Percentiles rank a stretch among this genome's conserved stretches.
Evolutionary conservation across 2,113 vertebrate genomes (phyloP).

Genomic region (Aspiorhynchus laticeps): DNA sequence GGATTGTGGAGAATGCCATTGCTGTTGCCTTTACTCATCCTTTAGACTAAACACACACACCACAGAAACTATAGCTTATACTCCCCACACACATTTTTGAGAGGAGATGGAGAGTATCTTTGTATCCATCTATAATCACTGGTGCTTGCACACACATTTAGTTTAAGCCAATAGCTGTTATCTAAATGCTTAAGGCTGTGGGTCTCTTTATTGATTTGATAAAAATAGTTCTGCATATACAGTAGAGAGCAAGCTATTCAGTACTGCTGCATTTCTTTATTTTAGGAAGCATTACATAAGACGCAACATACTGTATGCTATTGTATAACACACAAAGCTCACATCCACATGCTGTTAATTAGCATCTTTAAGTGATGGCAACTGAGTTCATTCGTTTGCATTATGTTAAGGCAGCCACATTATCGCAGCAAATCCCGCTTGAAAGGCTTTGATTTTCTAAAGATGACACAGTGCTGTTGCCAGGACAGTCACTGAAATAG

Average conservation of each 20-base stretch:
- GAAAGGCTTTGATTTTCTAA: not conserved
- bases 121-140: constrained; percentile 5
- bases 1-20: not conserved
- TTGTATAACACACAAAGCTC: constrained; percentile 7
- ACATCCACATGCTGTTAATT: constrained; percentile 25
- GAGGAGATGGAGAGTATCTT: not conserved
- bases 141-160: not conserved
- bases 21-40: not conserved
- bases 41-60: not conserved
- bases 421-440: not conserved
- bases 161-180: constrained; percentile 8
- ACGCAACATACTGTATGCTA: not conserved
- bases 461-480: constrained; percentile 1
- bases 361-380: not conserved
- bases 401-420: not conserved
- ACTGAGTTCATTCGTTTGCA: not conserved
- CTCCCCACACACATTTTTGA: not conserved
- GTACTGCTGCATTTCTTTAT: not conserved
- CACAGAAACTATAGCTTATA: not conserved
- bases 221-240: constrained; percentile 5
- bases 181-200: not conserved
- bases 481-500: not conserved
- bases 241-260: not conserved
- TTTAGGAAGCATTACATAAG: constrained; percentile 22
- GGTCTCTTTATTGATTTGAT: constrained; percentile 7